Base-by-base conservation (phyloP, 2,888 invertebrate species). In the Syrphus vitripennis region DNA sequence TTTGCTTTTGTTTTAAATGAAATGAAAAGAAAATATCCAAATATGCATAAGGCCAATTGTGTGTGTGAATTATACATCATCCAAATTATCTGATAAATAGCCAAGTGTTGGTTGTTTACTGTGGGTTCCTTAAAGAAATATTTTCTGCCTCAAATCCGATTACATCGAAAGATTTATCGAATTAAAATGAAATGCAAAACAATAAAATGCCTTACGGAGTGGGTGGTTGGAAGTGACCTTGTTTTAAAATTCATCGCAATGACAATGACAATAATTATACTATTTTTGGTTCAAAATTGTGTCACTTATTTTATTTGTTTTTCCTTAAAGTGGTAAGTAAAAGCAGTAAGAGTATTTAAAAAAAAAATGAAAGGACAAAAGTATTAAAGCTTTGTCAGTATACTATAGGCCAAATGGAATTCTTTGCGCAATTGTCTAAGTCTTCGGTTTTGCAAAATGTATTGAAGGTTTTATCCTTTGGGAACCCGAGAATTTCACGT, bases 401-500 rank as follows among this genome's bases (percentile, higher is more conserved):
- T 7, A 95, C 94, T 88, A 96, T 95, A 84, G 94, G 95, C 98
- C 98, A 98, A 88, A 94, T 93, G 0, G 97, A 94, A 53, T 97
- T 96, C 89, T 94, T 95, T 88, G 95, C 94, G 93, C 98, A 98
- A 40, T 92, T 90, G 7, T 93, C 93, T 7, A 91, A 90, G 71
- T 95, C 94, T 14, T 94, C 91, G 89, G 94, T 93, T 72, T 94
- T 94, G 88, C 93, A 93, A 69, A 93, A 90, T 83, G 96, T 94
- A 92, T 99, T 99, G 91, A 98, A 99, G 0, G 99, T 99, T 9
- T 95, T 95, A 29, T 95, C 93, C 50, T 95, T 93, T 6, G 95
- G 94, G 92, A 98, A 98, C 1, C 98, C 98, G 53, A 99, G 91
- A 83, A 99, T 98, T 93, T 99, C 99, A 29, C 99, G 94, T 91